A percentile compares a stretch with the other conserved stretches of the same genome.
phyloP scores from a whole-genome alignment of 2,888 invertebrate genomes.

The Dryobota labecula region DNA sequence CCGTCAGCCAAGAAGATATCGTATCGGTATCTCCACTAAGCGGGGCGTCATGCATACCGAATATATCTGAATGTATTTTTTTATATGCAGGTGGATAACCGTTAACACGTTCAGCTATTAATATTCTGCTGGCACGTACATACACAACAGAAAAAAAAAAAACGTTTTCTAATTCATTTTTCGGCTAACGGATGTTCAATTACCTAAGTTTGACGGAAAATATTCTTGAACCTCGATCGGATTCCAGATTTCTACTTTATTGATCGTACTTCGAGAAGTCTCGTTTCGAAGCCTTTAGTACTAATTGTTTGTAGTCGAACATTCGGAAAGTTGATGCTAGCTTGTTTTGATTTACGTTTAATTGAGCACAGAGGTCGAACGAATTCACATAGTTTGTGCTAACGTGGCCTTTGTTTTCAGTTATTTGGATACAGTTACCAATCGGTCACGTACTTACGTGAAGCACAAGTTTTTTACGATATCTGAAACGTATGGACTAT shows the following conservation, averaged over 20 bases:
- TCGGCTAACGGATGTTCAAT: constrained; percentile 46
- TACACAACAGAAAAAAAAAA: constrained; percentile 32
- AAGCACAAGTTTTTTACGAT: constrained; percentile 50
- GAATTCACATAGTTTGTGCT: constrained; percentile 54
- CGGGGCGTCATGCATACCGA: constrained; percentile 25
- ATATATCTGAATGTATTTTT: constrained; percentile 39
- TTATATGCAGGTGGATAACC: constrained; percentile 43
- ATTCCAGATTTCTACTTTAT: constrained; percentile 49
- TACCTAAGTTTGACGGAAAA: constrained; percentile 45
- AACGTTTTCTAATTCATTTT: constrained; percentile 54
- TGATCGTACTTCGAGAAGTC: constrained; percentile 41
- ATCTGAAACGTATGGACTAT: constrained; percentile 53
- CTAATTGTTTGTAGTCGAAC: constrained; percentile 44
- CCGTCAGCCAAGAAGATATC: background rate
- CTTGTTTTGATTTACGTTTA: constrained; percentile 50
- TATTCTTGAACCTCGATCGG: constrained; percentile 35
- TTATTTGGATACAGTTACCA: constrained; percentile 55
- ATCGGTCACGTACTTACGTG: constrained; percentile 54
- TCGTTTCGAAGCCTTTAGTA: constrained; percentile 36
- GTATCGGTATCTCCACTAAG: constrained; percentile 22
- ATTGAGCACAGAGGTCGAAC: constrained; percentile 56
- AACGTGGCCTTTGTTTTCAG: constrained; percentile 60
- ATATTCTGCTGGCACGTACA: constrained; percentile 40
- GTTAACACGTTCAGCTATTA: constrained; percentile 42
- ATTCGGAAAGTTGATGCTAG: constrained; percentile 49